Conservation (phyloP, 2,888 invertebrate species). For the Phrixothrix hirtus region DNA sequence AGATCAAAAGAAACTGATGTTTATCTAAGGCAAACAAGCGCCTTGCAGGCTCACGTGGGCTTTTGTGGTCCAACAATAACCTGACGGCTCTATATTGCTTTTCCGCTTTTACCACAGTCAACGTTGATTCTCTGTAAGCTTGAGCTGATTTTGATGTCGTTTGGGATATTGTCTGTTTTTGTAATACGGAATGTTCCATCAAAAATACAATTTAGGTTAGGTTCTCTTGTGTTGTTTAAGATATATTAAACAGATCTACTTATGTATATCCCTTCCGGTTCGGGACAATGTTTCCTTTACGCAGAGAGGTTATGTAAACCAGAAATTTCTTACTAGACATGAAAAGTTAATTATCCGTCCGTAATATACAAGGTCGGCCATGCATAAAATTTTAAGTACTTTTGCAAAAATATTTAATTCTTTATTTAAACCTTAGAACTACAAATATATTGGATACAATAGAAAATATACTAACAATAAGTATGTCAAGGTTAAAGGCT, state of each 20-base stretch:
- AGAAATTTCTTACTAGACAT: not conserved
- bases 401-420: too few species aligned
- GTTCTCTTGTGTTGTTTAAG: not conserved
- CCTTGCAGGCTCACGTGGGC: conserved; percentile 7
- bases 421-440: too few species aligned
- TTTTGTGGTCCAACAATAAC: conserved; percentile 14
- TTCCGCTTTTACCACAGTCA: not conserved
- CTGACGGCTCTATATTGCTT: conserved; percentile 9
- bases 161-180: not conserved
- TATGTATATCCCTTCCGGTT: too few species aligned
- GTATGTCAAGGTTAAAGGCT: too few species aligned
- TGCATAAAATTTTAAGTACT: not conserved
- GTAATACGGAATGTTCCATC: not conserved
- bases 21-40: conserved; percentile 7
- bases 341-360: not conserved
- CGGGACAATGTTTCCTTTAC: too few species aligned
- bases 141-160: not conserved
- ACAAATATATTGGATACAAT: too few species aligned
- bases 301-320: not conserved
- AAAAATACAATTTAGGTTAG: not conserved
- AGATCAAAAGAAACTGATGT: conserved; percentile 14
- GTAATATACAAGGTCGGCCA: not conserved
- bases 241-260: not conserved
- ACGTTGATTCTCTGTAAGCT: conserved; percentile 8
- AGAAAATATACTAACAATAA: too few species aligned